A percentile compares a stretch with the other conserved stretches of the same genome.
phyloP scores from a whole-genome alignment of 2,113 vertebrate species.

The Catharus fuscescens region DNA sequence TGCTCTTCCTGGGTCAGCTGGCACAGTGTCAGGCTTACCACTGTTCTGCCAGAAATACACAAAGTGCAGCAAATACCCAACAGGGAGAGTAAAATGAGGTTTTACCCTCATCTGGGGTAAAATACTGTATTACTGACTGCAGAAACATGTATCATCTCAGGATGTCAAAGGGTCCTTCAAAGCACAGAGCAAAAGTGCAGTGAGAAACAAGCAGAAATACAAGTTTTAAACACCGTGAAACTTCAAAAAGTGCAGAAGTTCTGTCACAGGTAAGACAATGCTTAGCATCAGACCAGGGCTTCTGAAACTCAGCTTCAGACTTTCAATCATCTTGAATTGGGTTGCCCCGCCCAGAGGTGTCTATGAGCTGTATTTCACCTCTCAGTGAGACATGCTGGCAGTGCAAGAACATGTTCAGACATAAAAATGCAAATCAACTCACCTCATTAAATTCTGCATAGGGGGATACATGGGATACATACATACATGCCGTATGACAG shows the following conservation, averaged over 20 bases:
- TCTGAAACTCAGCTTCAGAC: background rate
- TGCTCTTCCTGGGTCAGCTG: background rate
- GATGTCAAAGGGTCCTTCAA: background rate
- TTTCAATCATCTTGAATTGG: background rate
- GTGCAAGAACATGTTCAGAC: background rate
- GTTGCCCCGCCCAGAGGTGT: background rate
- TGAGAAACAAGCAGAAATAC: background rate
- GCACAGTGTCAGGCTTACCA: fast-evolving
- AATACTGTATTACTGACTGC: fast-evolving
- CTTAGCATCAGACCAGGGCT: background rate
- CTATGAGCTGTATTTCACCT: background rate
- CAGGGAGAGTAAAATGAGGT: background rate
- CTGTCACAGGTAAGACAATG: background rate
- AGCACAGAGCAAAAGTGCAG: background rate
- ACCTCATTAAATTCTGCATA: background rate
- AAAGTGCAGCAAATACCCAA: background rate
- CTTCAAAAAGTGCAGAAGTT: background rate
- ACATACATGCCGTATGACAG: background rate
- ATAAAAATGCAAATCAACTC: background rate
- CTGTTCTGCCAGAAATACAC: background rate
- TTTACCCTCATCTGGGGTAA: background rate
- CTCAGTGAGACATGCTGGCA: background rate
- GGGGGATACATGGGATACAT: background rate
- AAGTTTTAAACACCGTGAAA: background rate
- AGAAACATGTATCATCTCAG: fast-evolving